Percentiles rank a stretch among this genome's conserved stretches.
phyloP scores from a whole-genome alignment of 1,140 invertebrate species.

The Pseudomyrmex sp. region DNA sequence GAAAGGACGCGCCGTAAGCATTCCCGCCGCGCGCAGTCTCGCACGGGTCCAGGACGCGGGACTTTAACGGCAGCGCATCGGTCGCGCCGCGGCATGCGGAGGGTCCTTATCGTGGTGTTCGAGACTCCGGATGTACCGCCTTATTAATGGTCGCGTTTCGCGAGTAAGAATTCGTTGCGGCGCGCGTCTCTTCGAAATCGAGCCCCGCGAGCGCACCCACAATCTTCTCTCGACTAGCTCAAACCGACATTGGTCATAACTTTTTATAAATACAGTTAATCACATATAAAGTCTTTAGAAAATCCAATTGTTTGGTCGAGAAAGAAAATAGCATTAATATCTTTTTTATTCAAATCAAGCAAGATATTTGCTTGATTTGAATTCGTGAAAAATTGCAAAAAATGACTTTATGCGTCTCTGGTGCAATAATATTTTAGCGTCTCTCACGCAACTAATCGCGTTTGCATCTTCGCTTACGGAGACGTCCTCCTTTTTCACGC shows the following conservation, averaged over 20 bases:
- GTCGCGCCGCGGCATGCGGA: conserved; percentile 62
- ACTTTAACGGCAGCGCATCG: conserved; percentile 58
- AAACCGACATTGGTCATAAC: not conserved
- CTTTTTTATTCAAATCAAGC: not conserved
- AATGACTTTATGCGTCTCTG: not conserved
- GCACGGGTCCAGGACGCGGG: conserved; percentile 38
- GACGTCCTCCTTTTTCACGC: conserved; percentile 30
- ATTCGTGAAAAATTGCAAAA: conserved; percentile 21
- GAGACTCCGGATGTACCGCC: conserved; percentile 51
- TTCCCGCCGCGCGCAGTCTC: conserved; percentile 74
- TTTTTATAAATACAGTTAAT: too few species aligned
- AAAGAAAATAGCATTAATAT: not conserved
- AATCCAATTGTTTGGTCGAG: too few species aligned
- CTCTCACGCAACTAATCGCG: conserved; percentile 20
- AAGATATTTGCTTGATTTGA: not conserved
- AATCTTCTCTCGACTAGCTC: not conserved
- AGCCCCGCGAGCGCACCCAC: conserved; percentile 4
- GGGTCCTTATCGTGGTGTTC: conserved; percentile 75
- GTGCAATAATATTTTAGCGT: conserved; percentile 34
- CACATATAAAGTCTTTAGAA: too few species aligned
- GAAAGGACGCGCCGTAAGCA: conserved; percentile 77
- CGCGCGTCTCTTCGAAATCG: conserved; percentile 35
- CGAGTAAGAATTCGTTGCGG: conserved; percentile 46
- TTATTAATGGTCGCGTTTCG: conserved; percentile 77
- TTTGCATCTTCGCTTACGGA: conserved; percentile 4